A percentile compares a stretch with the other conserved stretches of the same genome.
These are phyloP conservation scores for Matsumurasca onukii DNA, from an alignment of 1,140 invertebrate genomes.

Conservation along the genomic window DNA sequence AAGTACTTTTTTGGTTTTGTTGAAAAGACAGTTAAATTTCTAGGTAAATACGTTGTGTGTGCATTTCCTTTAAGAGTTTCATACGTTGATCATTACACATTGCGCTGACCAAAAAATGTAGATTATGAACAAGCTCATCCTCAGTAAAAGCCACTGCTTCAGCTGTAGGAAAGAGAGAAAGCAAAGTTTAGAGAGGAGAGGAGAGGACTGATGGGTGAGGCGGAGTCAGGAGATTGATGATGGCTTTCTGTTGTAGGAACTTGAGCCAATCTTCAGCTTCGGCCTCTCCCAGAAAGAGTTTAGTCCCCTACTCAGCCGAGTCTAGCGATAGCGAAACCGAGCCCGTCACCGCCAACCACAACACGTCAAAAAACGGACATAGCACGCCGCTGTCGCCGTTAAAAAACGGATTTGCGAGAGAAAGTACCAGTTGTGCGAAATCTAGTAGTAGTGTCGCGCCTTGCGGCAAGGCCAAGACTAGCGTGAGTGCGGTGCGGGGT, in stretches of 20 bases:
- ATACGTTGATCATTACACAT: no score
- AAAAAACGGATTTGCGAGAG: slow-evolving; percentile 26
- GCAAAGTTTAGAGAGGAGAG: no score
- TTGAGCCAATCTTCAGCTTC: not conserved
- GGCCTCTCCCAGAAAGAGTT: slow-evolving; percentile 18
- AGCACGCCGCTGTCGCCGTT: slow-evolving; percentile 15
- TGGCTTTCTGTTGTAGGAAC: slow-evolving; percentile 19
- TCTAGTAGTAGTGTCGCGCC: not conserved
- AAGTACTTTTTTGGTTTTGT: no score
- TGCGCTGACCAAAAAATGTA: no score
- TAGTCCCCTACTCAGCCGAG: slow-evolving; percentile 38
- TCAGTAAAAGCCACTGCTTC: no score
- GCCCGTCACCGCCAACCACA: slow-evolving; percentile 27
- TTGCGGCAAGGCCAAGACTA: not conserved
- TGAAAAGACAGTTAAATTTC: no score
- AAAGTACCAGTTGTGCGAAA: slow-evolving; percentile 31
- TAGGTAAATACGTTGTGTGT: no score
- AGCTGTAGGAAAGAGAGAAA: no score
- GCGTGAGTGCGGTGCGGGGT: slow-evolving; percentile 8
- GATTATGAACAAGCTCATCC: no score
- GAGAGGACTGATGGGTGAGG: no score
- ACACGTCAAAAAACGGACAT: not conserved
- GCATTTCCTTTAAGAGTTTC: no score
- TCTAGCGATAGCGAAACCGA: slow-evolving; percentile 38
- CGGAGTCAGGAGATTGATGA: not conserved